Percentiles rank a stretch among this genome's conserved stretches.
phyloP scores from a whole-genome alignment of 2,888 invertebrate genomes.

The Andrena praecox region DNA sequence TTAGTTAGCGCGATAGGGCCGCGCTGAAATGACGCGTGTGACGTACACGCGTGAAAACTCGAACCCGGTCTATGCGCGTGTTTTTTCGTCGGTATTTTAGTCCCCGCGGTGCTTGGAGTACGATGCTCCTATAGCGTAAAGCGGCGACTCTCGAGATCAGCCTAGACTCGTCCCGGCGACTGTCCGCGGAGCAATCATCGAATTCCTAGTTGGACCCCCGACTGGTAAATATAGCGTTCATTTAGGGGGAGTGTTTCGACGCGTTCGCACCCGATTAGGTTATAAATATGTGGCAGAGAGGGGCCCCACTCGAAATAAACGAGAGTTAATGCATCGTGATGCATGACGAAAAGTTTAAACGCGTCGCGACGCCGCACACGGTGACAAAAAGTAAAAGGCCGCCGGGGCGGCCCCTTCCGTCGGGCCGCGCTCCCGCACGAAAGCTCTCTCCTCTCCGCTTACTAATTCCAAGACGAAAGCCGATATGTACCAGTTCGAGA shows the following conservation, averaged over 20 bases:
- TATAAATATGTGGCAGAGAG: constrained; percentile 64
- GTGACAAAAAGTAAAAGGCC: constrained; percentile 74
- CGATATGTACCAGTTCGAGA: constrained; percentile 75
- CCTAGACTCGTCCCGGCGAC: not conserved
- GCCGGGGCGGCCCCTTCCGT: constrained; percentile 29
- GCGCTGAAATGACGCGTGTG: not conserved
- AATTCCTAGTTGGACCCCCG: constrained; percentile 3
- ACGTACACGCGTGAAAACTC: not conserved
- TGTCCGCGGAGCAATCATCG: not conserved
- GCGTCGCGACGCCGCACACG: constrained; percentile 76
- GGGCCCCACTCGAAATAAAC: constrained; percentile 65
- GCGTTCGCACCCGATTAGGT: constrained; percentile 65
- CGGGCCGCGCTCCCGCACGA: constrained; percentile 25
- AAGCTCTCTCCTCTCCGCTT: constrained; percentile 40
- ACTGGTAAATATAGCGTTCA: constrained; percentile 33
- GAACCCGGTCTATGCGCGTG: too few species aligned
- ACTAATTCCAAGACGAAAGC: constrained; percentile 74
- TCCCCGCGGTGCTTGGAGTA: too few species aligned
- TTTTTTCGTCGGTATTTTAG: too few species aligned
- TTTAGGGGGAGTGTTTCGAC: constrained; percentile 33
- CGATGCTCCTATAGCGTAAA: too few species aligned
- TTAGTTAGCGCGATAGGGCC: not conserved
- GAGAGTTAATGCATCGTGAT: constrained; percentile 69
- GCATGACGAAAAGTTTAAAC: constrained; percentile 73
- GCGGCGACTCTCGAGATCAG: not conserved